Evolutionary conservation across 2,113 vertebrate genomes (phyloP).

Genomic region (Perca fluviatilis): DNA sequence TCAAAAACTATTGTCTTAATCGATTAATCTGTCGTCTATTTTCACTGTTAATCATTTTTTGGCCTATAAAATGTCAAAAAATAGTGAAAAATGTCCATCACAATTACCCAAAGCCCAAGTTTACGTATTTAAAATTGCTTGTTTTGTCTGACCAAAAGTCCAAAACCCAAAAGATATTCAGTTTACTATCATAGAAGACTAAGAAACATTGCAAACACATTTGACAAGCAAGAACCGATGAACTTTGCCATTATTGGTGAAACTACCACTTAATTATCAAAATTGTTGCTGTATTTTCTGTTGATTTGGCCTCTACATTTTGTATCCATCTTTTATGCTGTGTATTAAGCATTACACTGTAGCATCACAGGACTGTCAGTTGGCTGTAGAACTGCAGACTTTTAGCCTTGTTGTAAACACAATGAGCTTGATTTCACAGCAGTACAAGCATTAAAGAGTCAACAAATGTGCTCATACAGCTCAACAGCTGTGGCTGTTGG

Average conservation of each 20-base stretch:
- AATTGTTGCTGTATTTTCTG: background rate
- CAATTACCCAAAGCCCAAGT: too few relatives aligned
- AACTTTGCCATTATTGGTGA: too few relatives aligned
- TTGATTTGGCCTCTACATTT: background rate
- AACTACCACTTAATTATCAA: too few relatives aligned
- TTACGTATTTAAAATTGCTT: background rate
- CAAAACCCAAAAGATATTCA: background rate
- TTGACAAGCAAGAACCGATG: background rate
- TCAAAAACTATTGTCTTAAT: background rate
- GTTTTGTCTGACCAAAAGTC: background rate
- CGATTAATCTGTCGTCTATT: background rate
- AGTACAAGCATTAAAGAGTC: background rate
- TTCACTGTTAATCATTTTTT: background rate
- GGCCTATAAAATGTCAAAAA: background rate
- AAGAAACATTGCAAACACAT: background rate
- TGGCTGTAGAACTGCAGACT: background rate
- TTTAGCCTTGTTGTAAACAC: background rate
- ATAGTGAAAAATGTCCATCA: background rate
- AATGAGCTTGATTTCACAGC: constrained; percentile 11
- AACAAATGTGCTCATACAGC: background rate
- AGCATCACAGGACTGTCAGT: background rate
- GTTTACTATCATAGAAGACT: background rate
- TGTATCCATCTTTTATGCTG: background rate
- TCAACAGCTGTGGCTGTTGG: background rate
- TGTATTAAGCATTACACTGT: background rate